Evolutionary conservation across 2,888 invertebrate species (phyloP), one percentile per base, ranked within the genome.

Genomic region (Trichopria drosophilae): DNA sequence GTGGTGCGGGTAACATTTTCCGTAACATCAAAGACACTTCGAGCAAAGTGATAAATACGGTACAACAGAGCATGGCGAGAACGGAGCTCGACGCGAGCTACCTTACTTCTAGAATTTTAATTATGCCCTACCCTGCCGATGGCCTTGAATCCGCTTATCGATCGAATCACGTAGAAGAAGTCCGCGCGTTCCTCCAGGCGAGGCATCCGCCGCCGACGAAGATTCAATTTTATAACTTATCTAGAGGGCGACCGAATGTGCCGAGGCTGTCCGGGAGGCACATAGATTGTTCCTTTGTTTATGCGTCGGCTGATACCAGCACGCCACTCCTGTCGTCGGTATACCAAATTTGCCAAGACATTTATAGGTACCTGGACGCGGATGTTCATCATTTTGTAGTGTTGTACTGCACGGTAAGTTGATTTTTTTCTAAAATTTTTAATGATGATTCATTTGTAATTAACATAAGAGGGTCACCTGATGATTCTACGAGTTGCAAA

Each of bases 11-110:
- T 2, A 93, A 87, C 68, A 50, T 64, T 22, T 80, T 97, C 53
- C 94, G 93, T 69, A 96, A 95, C 71, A 78, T 98, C 20, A 95
- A 94, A 75, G 97, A 97, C 69, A 96, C 95, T 0, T 94, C 96
- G 15, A 88, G 88, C 26, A 96, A 95, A 80, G 94, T 98, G 31
- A 95, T 97, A 87, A 93, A 96, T 73, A 92, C 94, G 26, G 92
- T 97, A 59, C 93, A 93, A 74, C 92, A 93, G 83, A 86, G 88
- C 35, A 93, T 93, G 76, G 89, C 88, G 23, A 82, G 90, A 63
- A 86, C 86, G 40, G 95, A 95, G 76, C 78, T 96, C 68, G 96
- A 97, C 72, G 87, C 95, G 46, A 91, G 88, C 69, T 94, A 94
- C 75, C 84, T 97, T 58, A 96, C 96, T 7, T 91, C 93, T 40